Evolutionary conservation across 1,140 invertebrate genomes (phyloP).

Genomic region (Leptonema lineaticorne): DNA sequence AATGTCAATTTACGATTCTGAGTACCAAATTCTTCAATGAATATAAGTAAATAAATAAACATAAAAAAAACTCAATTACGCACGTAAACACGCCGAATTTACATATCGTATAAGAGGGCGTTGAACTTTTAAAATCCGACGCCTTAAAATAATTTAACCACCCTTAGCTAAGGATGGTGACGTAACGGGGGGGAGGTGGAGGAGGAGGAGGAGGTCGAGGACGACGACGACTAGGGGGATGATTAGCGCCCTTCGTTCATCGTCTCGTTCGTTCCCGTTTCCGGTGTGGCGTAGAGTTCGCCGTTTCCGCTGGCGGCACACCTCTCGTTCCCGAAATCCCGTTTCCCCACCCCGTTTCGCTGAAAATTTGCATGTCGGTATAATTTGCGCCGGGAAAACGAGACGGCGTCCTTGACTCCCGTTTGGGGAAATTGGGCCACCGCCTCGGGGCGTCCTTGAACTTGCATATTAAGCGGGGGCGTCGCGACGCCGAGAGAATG

Average conservation of each 20-base stretch:
- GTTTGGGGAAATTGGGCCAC: constrained; percentile 34
- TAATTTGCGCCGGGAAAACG: constrained; percentile 31
- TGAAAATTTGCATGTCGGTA: constrained; percentile 36
- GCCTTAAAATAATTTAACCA: neutral
- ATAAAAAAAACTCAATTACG: too few species aligned
- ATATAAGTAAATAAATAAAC: too few species aligned
- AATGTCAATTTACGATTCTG: too few species aligned
- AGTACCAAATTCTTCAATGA: too few species aligned
- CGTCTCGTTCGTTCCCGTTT: neutral
- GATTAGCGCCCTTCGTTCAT: too few species aligned
- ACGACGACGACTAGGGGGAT: neutral
- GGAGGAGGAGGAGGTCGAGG: neutral
- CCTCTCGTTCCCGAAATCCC: too few species aligned
- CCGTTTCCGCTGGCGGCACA: too few species aligned
- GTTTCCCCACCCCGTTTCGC: neutral
- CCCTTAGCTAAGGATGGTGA: neutral
- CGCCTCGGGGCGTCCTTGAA: constrained; percentile 30
- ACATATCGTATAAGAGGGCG: too few species aligned
- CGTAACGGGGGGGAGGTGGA: constrained; percentile 11
- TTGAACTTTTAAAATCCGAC: neutral
- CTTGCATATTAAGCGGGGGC: constrained; percentile 34
- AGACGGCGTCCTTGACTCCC: constrained; percentile 36
- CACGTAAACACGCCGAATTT: too few species aligned
- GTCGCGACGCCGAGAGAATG: constrained; percentile 14
- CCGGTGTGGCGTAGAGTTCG: too few species aligned